A percentile compares a stretch with the other conserved stretches of the same genome.
These are phyloP conservation scores for Batillaria attramentaria DNA, from an alignment of 1,140 invertebrate species.

Conservation along the genomic window DNA sequence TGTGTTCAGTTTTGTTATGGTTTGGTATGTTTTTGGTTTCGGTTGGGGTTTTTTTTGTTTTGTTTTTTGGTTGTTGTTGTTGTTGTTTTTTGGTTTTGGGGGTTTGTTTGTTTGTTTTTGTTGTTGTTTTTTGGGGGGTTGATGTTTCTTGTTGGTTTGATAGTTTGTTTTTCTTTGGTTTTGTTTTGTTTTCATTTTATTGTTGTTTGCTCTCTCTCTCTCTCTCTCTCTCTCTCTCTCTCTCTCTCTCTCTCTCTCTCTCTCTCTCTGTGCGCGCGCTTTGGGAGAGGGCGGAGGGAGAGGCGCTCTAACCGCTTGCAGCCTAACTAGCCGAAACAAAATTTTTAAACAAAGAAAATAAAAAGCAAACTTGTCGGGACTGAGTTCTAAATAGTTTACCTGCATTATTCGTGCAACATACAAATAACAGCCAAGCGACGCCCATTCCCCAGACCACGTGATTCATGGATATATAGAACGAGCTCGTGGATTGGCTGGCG, in stretches of 20 bases:
- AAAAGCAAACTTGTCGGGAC: too few species aligned
- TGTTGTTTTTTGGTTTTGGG: neutral
- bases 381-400: too few species aligned
- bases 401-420: neutral
- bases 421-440: neutral
- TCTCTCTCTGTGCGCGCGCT: neutral
- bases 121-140: neutral
- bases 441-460: too few species aligned
- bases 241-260: neutral
- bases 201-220: neutral
- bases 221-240: conserved; percentile 22
- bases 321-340: too few species aligned
- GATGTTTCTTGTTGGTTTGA: neutral
- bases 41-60: too few species aligned
- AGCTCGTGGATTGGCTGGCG: too few species aligned
- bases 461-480: too few species aligned
- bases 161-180: neutral
- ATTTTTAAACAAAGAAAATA: too few species aligned
- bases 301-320: neutral
- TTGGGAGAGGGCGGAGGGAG: neutral
- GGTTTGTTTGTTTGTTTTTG: neutral
- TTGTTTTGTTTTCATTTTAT: neutral
- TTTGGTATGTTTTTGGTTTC: neutral
- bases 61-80: neutral
- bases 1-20: neutral